phyloP scores from a whole-genome alignment of 1,140 invertebrate species.

The Octopus sinensis region DNA sequence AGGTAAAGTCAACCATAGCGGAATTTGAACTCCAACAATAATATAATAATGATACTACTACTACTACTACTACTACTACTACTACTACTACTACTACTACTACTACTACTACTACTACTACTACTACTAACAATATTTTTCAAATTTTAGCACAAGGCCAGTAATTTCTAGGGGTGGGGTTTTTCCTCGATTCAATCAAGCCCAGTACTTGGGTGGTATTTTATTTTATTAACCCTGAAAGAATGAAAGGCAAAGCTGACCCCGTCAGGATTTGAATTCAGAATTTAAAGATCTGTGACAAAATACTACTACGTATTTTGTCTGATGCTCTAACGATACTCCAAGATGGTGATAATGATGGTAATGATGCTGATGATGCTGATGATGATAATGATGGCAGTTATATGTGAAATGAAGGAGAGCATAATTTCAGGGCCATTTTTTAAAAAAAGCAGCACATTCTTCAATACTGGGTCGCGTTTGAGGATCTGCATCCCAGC shows the following conservation, averaged over 20 bases:
- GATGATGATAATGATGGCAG: background rate
- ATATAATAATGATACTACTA: no score
- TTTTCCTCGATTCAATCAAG: no score
- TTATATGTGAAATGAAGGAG: background rate
- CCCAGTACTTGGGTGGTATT: background rate
- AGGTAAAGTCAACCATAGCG: no score
- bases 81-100: no score
- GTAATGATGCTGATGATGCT: background rate
- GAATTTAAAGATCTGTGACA: background rate
- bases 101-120: no score
- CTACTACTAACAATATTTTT: no score
- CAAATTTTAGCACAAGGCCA: no score
- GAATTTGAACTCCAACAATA: no score
- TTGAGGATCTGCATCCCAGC: conserved; percentile 29
- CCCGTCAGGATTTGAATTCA: background rate
- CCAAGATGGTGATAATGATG: background rate
- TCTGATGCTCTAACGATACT: background rate
- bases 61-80: no score
- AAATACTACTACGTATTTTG: background rate
- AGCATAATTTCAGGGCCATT: background rate
- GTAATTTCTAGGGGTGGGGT: no score
- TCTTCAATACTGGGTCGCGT: conserved; percentile 18
- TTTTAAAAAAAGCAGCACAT: background rate
- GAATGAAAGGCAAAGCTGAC: background rate
- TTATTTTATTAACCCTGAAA: background rate